Conservation (phyloP, 2,888 invertebrate species). For the Hyposoter didymator region DNA sequence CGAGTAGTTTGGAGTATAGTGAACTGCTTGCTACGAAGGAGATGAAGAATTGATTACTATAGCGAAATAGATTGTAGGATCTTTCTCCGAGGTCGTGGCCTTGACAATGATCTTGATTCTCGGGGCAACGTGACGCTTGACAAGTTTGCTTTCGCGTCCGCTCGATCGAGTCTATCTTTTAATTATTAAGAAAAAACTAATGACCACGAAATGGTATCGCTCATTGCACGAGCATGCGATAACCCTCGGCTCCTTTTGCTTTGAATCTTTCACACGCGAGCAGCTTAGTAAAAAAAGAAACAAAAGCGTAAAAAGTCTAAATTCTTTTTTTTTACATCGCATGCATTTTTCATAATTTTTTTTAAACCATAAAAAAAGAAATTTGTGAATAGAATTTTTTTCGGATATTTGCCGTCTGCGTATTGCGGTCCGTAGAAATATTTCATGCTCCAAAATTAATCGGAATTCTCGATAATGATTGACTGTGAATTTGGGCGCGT, state of each 20-base stretch:
- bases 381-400: not conserved
- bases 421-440: not conserved
- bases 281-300: not conserved
- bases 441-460: not conserved
- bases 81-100: conserved; percentile 41
- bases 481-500: not conserved
- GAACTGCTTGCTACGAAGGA: not conserved
- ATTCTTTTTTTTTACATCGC: not conserved
- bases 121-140: conserved; percentile 8
- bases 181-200: conserved; percentile 29
- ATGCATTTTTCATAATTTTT: not conserved
- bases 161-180: conserved; percentile 30
- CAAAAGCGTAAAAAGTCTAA: not conserved
- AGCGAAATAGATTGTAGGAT: conserved; percentile 24
- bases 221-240: conserved; percentile 49
- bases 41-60: not conserved
- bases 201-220: conserved; percentile 31
- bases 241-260: conserved; percentile 46
- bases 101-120: conserved; percentile 64
- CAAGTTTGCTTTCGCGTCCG: conserved; percentile 11
- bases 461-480: not conserved
- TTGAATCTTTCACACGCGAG: not conserved
- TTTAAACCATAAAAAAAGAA: not conserved
- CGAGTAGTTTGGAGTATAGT: not conserved
- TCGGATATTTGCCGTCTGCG: not conserved